Conservation (phyloP, 2,113 vertebrate genomes). For the Meriones unguiculatus region DNA sequence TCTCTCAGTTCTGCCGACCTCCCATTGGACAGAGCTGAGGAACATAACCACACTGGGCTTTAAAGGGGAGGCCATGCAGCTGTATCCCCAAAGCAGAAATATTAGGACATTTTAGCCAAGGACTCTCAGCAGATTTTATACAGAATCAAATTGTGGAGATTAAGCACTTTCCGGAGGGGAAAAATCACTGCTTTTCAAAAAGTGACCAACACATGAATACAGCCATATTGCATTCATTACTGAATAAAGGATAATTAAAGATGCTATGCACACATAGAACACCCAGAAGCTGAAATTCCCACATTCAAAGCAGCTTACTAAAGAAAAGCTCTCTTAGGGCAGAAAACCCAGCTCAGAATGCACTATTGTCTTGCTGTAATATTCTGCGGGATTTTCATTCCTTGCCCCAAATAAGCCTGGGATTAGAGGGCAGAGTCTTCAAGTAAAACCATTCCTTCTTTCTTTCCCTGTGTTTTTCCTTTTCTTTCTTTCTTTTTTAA, state of each 20-base stretch:
- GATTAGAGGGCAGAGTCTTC: constrained; percentile 73
- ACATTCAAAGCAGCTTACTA: constrained; percentile 71
- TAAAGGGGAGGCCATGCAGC: background rate
- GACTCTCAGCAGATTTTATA: constrained; percentile 11
- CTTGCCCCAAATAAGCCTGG: constrained; percentile 62
- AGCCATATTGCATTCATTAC: constrained; percentile 42
- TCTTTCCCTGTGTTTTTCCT: constrained; percentile 58
- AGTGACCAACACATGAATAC: constrained; percentile 8
- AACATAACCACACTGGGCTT: background rate
- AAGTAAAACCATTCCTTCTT: constrained; percentile 66
- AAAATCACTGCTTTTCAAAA: constrained; percentile 33
- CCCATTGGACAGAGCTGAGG: background rate
- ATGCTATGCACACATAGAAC: constrained; percentile 15
- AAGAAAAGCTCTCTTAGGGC: constrained; percentile 80
- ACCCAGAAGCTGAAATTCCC: constrained; percentile 65
- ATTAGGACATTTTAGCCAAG: background rate
- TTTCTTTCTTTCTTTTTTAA: constrained; percentile 71
- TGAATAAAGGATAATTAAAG: constrained; percentile 40
- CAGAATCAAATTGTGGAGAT: constrained; percentile 22
- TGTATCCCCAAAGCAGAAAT: background rate
- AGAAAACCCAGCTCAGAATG: constrained; percentile 81
- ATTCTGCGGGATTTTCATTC: constrained; percentile 85
- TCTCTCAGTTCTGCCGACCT: background rate
- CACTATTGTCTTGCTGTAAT: constrained; percentile 79
- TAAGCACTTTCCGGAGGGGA: background rate